phyloP scores from a whole-genome alignment of 2,888 invertebrate species.

The Plebejus anna region DNA sequence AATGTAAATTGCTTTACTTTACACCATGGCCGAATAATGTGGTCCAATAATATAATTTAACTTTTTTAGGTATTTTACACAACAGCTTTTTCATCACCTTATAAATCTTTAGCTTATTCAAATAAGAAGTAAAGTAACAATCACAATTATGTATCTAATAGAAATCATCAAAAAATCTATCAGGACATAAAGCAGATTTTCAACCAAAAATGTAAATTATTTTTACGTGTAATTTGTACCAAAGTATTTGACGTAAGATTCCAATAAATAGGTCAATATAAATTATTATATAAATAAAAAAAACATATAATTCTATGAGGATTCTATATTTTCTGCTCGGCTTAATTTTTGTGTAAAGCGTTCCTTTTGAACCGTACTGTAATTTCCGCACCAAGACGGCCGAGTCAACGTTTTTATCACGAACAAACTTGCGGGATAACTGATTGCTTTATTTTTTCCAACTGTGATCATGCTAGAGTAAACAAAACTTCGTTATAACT shows the following conservation, averaged over 20 bases:
- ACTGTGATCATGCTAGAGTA: conserved; percentile 44
- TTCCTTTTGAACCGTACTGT: conserved; percentile 30
- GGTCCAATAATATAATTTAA: conserved; percentile 35
- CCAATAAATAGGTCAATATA: not conserved
- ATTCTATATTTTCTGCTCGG: conserved; percentile 14
- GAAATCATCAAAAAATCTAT: too few relatives aligned
- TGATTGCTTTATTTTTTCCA: conserved; percentile 57
- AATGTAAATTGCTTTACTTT: conserved; percentile 58
- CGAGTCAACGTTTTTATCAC: conserved; percentile 55
- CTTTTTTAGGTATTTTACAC: not conserved
- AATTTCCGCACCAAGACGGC: conserved; percentile 48
- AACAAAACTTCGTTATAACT: conserved; percentile 46
- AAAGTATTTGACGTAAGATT: too few relatives aligned
- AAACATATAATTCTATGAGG: not conserved
- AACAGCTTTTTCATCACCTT: not conserved
- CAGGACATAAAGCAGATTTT: too few relatives aligned
- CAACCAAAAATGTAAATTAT: too few relatives aligned
- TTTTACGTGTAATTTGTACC: too few relatives aligned
- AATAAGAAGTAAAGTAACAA: not conserved
- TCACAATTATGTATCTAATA: not conserved
- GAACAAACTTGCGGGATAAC: conserved; percentile 58
- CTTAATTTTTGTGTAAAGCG: conserved; percentile 6
- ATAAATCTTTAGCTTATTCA: too few relatives aligned
- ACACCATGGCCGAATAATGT: conserved; percentile 34
- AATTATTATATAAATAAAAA: not conserved